Evolutionary conservation across 1,140 invertebrate genomes (phyloP), one percentile per base, ranked within the genome.

Genomic region (Homalodisca vitripennis): DNA sequence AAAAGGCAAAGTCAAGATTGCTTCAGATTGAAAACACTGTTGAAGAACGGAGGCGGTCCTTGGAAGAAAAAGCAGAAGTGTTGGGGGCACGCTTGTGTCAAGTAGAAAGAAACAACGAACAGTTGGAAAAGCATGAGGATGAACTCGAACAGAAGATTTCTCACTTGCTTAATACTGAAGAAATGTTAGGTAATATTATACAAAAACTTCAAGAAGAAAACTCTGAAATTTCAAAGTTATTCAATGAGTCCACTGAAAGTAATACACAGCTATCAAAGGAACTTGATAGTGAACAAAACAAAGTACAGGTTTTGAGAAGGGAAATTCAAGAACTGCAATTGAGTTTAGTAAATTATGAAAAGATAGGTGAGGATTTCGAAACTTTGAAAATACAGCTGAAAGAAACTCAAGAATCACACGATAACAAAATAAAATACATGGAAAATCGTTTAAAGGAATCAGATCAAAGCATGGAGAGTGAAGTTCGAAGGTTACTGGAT

Each of bases 1-100:
- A 77, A 0, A 86, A 86, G 67, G 86, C 86, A 31, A 87, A 86
- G 71, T 82, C 82, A 3, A 82, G 82, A 72, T 82, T 85, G 62
- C 78, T 77, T n/a, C 80, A 81, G 6, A 79, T 89, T 1, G 85
- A 89, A 77, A 82, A 82, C 22, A 75, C 76, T 1, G 81, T 87
- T 76, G 84, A 86, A 70, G 81, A 85, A 67, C 77, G 81, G 41
- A 79, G 85, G 41, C 75, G 80, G 41, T 81, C 79, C n/a, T 75
- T 86, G 47, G 82, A 87, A 78, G 78, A 81, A 13, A 83, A 81
- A 72, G 79, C 81, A 17, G 80, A 85, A 74, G 76, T 82, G 17
- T 75, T 89, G 22, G 69, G 68, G 51, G 34, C 29, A 24, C 71
- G 64, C 24, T 41, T 74, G 10, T 22, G 68, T 29, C 22, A 71